Evolutionary conservation across 2,888 invertebrate species (phyloP), one percentile per base, ranked within the genome.

Genomic region (Drosophila anomalata): DNA sequence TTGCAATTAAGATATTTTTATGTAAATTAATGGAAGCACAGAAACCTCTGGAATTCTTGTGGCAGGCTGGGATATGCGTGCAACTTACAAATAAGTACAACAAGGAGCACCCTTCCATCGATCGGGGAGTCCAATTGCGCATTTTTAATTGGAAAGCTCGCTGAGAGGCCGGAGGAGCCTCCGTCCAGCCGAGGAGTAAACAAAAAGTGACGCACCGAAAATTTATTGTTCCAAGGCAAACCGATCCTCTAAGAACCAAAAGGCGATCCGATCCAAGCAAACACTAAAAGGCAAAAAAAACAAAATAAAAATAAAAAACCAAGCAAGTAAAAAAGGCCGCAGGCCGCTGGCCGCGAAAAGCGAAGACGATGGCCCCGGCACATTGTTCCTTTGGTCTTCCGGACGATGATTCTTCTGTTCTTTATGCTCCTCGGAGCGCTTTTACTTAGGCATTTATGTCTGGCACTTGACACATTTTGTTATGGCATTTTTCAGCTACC

Each of bases 381-480:
- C 36, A 53, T 61, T 52, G 69, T 66, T 54, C 50, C 55, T 51
- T 51, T 24, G 26, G 33, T 20, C 44, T 31, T 24, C 22, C 58
- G 20, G 12, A 17, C 41, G 41, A 42, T 42, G 44, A 44, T 44
- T 44, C 44, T 44, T 22, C 47, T 17, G 31, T 62, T 33, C 62
- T 48, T 29, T 17, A 26, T 62, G 62, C 62, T 61, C 51, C 39
- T 14, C 33, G 50, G 20, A 41, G 50, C 72, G 60, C 73, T 68
- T 70, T 86, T 86, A 77, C 83, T 86, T 82, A 79, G 82, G 84
- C 88, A 84, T 88, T 84, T 86, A 84, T 84, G 84, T 88, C 84
- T 85, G 84, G 84, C 87, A 85, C 88, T 88, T 85, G 88, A 87
- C 84, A 85, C 88, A 88, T 88, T 88, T 85, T 87, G 88, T 87